Conservation (phyloP, 2,797 vertebrate genomes). For the Leucoraja ocellata region DNA sequence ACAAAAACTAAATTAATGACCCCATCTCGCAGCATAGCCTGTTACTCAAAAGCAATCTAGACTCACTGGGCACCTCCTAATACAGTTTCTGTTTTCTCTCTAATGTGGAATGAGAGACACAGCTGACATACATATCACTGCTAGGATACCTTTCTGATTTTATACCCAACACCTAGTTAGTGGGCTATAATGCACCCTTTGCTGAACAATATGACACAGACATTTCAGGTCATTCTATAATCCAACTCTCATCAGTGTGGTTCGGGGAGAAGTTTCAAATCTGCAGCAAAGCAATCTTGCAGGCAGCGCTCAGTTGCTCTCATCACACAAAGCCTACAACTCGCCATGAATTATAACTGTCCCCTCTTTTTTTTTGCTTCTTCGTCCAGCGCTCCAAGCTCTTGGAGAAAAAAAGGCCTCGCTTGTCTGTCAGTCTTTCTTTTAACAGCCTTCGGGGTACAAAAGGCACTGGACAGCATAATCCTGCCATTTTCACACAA, state of each 20-base stretch:
- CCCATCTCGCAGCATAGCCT: neutral
- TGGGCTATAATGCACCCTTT: conserved; percentile 87
- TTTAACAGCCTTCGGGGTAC: conserved; percentile 56
- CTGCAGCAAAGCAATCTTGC: conserved; percentile 99
- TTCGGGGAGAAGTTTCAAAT: conserved; percentile 82
- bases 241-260: conserved; percentile 99
- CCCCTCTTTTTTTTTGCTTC: conserved; percentile 68
- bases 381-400: conserved; percentile 74
- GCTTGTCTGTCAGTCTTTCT: conserved; percentile 66
- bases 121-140: conserved; percentile 79
- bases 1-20: neutral
- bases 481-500: conserved; percentile 56
- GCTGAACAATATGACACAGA: conserved; percentile 96
- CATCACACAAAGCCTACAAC: conserved; percentile 97
- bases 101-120: conserved; percentile 71
- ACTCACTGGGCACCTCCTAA: neutral
- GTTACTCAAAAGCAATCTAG: conserved; percentile 9
- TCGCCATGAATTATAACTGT: conserved; percentile 98
- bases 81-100: conserved; percentile 41
- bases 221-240: conserved; percentile 98
- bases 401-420: conserved; percentile 63
- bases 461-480: conserved; percentile 60
- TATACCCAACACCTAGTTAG: conserved; percentile 89
- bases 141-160: conserved; percentile 75
- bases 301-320: conserved; percentile 97